Evolutionary conservation across 2,888 invertebrate species (phyloP), one percentile per base, ranked within the genome.

Genomic region (Thumatha senex): DNA sequence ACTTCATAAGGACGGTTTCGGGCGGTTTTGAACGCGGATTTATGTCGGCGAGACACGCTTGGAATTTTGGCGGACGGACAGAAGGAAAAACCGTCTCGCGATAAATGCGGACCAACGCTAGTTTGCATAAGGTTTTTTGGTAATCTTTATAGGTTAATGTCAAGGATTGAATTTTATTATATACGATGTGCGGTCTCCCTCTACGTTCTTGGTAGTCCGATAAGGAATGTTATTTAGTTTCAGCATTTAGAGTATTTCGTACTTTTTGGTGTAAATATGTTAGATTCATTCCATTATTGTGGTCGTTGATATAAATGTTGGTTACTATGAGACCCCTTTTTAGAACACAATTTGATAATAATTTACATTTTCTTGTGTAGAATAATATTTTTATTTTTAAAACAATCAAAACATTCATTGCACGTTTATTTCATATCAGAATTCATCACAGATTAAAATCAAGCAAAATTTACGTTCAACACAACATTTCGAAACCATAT

Each of bases 1-100:
- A 63, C 59, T 65, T 54, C 58, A 39, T 40, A 46, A 40, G 49
- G 47, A 24, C 35, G 42, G 29, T 51, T 48, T 52, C 54, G 44
- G 61, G 48, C 54, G 52, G 64, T 59, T 63, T 51, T 51, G 61
- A 67, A 62, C 71, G 48, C 61, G 63, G 72, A 76, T 76, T 77
- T 76, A 76, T 74, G 67, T 69, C 65, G 66, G 56, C 58, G 56
- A 66, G 53, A 64, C 70, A 73, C 68, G 74, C 67, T 45, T 48
- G 74, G 70, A 73, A 76, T 76, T 76, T 73, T 57, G 74, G 65
- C 56, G 50, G 60, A 65, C 66, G 62, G 60, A 71, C 73, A 69
- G 54, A 45, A 61, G 69, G 72, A 74, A 77, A 77, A 76, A 75
- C 76, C 74, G 63, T 61, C 57, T 50, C 42, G 66, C 70, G 67